Base-by-base conservation (phyloP, 2,888 invertebrate species). In the Parnassius glacialis region DNA sequence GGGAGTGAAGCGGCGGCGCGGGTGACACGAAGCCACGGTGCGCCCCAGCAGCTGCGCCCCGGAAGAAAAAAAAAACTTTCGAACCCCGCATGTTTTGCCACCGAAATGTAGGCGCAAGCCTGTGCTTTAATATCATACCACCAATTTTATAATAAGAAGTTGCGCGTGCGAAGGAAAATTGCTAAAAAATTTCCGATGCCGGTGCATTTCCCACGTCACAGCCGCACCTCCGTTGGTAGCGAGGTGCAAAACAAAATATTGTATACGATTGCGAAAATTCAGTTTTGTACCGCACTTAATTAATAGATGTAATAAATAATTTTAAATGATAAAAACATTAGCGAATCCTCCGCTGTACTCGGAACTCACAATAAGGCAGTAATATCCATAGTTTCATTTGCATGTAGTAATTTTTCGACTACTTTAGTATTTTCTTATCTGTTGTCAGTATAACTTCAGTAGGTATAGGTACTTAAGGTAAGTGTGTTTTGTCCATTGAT, bases 121-220 rank as follows among this genome's bases (percentile, higher is more conserved):
- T 72, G 59, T 68, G 68, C 72, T 74, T 75, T 68, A 67, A 53
- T 64, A 70, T 73, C 68, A 66, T 70, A 47, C 44, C 69, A 70
- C 68, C 72, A 83, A 81, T 79, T 65, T 34, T 12, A 13, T 13
- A 42, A 76, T 76, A 80, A 70, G 64, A 65, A 52, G 12, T 48
- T 74, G 65, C 72, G 68, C 71, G 67, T 72, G 67, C 68, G 67
- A 65, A 71, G 83, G 89, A 90, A 89, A 90, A 90, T 88, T 90
- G 73, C 67, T 75, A 71, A 78, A 90, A 89, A 77, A 85, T 89
- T 89, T 90, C 88, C 90, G 78, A 73, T 76, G 72, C 72, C 76
- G 65, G 70, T 71, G 74, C 73, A 72, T 66, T 71, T 76, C 72
- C 78, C 75, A 78, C 81, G 80, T 76, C 77, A 74, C 76, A 67